Evolutionary conservation across 2,888 invertebrate species (phyloP).

Genomic region (Lottia scabra): DNA sequence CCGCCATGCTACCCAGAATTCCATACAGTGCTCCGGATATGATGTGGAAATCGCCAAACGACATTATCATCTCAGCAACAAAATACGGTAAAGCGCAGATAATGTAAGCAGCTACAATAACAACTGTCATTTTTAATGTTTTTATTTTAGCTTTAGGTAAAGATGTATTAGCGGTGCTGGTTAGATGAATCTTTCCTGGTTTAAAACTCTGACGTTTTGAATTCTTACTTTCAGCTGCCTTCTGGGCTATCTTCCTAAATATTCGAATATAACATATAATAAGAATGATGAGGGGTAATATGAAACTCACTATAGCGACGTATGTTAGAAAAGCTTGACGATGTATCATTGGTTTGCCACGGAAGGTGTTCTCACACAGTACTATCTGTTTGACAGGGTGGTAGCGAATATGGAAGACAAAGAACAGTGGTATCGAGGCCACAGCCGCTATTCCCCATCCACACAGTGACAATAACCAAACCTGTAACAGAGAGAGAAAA

Average conservation of each 20-base stretch:
- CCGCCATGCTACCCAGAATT: conserved; percentile 63
- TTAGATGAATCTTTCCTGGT: conserved; percentile 61
- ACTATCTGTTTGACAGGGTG: conserved; percentile 40
- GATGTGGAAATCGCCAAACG: conserved; percentile 56
- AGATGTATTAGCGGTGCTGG: conserved; percentile 61
- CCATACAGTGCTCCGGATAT: conserved; percentile 48
- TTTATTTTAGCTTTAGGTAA: conserved; percentile 68
- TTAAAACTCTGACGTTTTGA: conserved; percentile 47
- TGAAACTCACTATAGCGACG: conserved; percentile 58
- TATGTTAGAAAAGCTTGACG: conserved; percentile 61
- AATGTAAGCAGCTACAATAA: conserved; percentile 66
- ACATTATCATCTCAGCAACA: conserved; percentile 65
- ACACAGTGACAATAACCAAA: conserved; percentile 52
- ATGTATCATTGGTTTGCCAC: conserved; percentile 48
- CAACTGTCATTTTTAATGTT: conserved; percentile 68
- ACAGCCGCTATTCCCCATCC: conserved; percentile 58
- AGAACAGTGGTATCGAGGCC: conserved; percentile 56
- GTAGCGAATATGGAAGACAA: conserved; percentile 51
- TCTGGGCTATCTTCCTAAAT: conserved; percentile 64
- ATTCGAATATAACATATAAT: conserved; percentile 64
- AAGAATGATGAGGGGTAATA: conserved; percentile 61
- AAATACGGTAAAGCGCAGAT: conserved; percentile 66
- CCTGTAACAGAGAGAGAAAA: conserved; percentile 32
- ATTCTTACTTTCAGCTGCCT: conserved; percentile 53
- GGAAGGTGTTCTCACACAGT: conserved; percentile 63